Evolutionary conservation across 2,113 vertebrate genomes (phyloP).

Genomic region (Oryzias melastigma): DNA sequence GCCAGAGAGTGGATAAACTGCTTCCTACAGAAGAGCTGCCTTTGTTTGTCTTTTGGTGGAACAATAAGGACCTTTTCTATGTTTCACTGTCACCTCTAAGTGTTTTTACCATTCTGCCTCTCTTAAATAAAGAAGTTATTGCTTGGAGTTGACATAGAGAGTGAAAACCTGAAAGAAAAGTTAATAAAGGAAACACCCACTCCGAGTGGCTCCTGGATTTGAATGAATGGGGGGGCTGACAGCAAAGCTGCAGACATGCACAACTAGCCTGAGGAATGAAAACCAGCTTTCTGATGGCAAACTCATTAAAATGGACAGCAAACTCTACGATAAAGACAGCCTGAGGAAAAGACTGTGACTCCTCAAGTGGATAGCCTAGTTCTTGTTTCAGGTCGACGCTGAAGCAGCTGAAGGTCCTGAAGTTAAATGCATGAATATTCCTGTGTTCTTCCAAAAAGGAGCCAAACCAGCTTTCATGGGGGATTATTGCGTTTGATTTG

Average conservation of each 20-base stretch:
- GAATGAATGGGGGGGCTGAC: not conserved
- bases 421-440: too few relatives aligned
- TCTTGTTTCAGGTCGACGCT: too few relatives aligned
- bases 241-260: slow-evolving; percentile 2
- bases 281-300: slow-evolving; percentile 7
- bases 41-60: too few relatives aligned
- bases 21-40: too few relatives aligned
- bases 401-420: too few relatives aligned
- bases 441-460: too few relatives aligned
- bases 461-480: not conserved
- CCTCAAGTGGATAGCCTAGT: too few relatives aligned
- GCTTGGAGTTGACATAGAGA: not conserved
- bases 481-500: not conserved
- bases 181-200: not conserved
- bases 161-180: not conserved
- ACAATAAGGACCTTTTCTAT: too few relatives aligned
- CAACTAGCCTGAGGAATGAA: not conserved
- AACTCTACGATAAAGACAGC: not conserved
- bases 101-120: slow-evolving; percentile 1
- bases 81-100: too few relatives aligned
- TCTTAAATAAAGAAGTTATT: not conserved
- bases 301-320: slow-evolving; percentile 1
- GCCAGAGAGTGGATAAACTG: too few relatives aligned
- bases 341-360: too few relatives aligned
- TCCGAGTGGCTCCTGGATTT: not conserved